Percentiles rank a stretch among this genome's conserved stretches.
phyloP scores from a whole-genome alignment of 92 coral and sea anemone species.

The Umimayanthus kanabou region DNA sequence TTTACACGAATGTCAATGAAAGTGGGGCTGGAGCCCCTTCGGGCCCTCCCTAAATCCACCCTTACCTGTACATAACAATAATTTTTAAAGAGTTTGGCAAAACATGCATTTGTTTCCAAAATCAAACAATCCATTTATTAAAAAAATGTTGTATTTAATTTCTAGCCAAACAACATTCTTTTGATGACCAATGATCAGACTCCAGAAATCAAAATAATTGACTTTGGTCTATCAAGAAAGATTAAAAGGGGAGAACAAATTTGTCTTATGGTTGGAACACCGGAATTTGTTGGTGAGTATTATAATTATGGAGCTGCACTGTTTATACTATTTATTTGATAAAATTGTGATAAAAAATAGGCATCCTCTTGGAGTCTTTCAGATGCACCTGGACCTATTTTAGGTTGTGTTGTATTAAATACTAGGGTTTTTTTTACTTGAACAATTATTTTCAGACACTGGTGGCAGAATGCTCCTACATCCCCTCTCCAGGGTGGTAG shows the following conservation, averaged over 20 bases:
- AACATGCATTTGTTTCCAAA: background rate
- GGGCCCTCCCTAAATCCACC: too few species aligned
- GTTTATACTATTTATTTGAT: background rate
- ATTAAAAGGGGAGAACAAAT: conserved; percentile 88
- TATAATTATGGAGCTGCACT: too few species aligned
- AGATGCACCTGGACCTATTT: background rate
- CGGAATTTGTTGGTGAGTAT: conserved; percentile 85
- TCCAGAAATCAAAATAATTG: conserved; percentile 87
- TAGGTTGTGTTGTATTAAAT: background rate
- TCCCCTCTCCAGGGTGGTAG: background rate
- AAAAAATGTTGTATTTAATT: background rate
- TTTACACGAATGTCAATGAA: too few species aligned
- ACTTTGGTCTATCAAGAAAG: conserved; percentile 83
- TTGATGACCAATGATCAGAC: conserved; percentile 80
- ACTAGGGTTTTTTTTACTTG: too few species aligned
- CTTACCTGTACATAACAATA: too few species aligned
- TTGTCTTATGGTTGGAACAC: conserved; percentile 89
- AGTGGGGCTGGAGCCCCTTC: too few species aligned
- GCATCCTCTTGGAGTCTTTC: background rate
- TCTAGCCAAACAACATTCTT: conserved; percentile 84
- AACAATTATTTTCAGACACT: background rate
- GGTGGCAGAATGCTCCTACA: background rate
- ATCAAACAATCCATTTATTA: background rate
- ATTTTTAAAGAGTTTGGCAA: too few species aligned
- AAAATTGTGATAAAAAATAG: background rate